Percentiles rank a stretch among this genome's conserved stretches.
These are phyloP conservation scores for Andrena camellia DNA, from an alignment of 2,888 invertebrate species.

Conservation along the genomic window DNA sequence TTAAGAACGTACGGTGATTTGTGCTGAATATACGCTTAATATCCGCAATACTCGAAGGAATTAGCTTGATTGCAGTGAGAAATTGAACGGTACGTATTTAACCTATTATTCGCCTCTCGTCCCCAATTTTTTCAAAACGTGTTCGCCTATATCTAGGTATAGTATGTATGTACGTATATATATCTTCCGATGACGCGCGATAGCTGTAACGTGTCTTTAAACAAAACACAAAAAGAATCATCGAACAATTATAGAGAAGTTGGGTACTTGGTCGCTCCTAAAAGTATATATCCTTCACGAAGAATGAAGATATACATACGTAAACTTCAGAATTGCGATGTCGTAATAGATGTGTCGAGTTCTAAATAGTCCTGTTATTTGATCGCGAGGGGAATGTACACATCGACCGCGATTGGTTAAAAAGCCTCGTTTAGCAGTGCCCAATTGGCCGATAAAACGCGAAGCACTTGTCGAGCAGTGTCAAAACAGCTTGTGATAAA, in stretches of 20 bases:
- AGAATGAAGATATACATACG: conserved; percentile 16
- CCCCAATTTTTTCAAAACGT: background rate
- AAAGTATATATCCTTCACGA: background rate
- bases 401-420: conserved; percentile 74
- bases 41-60: background rate
- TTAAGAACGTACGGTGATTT: background rate
- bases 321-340: conserved; percentile 59
- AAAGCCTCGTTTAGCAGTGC: conserved; percentile 58
- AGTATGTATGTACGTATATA: background rate
- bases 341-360: conserved; percentile 75
- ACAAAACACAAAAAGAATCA: background rate
- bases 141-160: background rate
- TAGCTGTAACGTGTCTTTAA: background rate
- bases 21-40: too few species aligned
- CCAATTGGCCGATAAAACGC: conserved; percentile 78
- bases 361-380: conserved; percentile 63
- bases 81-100: background rate
- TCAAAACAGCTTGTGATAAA: conserved; percentile 70
- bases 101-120: background rate
- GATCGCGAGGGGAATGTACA: conserved; percentile 62
- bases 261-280: background rate
- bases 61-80: background rate
- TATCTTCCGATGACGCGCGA: background rate
- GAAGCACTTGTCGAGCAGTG: conserved; percentile 62
- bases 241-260: background rate